A percentile compares a stretch with the other conserved stretches of the same genome.
phyloP scores from a whole-genome alignment of 2,113 vertebrate species.

The Plecotus auritus region DNA sequence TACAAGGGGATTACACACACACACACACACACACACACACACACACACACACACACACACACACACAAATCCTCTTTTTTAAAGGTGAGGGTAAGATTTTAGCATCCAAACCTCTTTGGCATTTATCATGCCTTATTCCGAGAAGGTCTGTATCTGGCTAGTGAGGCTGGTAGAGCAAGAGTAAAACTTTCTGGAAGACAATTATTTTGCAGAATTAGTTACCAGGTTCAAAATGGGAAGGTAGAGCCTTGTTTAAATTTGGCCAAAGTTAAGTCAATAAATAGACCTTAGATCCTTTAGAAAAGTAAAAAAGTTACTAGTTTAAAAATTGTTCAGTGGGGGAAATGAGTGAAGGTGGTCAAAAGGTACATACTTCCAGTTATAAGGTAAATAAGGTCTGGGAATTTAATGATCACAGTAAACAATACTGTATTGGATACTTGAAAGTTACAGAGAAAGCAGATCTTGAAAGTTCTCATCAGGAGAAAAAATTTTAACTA shows the following conservation, averaged over 20 bases:
- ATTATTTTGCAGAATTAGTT: neutral
- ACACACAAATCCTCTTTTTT: neutral
- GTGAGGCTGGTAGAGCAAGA: neutral
- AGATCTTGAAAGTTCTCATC: neutral
- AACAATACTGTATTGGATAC: neutral
- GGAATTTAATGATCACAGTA: neutral
- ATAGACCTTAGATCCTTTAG: neutral
- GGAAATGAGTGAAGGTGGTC: neutral
- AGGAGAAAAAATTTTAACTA: neutral
- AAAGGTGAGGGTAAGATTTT: neutral
- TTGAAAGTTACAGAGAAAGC: neutral
- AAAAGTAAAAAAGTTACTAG: neutral
- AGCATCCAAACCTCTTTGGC: neutral
- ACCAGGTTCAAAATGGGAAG: neutral
- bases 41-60: neutral
- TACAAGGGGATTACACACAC: neutral
- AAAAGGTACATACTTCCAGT: neutral
- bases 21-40: neutral
- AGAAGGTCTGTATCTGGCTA: neutral
- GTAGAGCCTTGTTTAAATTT: neutral
- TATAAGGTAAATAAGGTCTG: neutral
- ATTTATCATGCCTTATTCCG: neutral
- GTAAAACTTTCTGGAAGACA: neutral
- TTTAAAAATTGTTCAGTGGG: neutral
- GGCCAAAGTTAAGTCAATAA: neutral